A percentile compares a stretch with the other conserved stretches of the same genome.
phyloP scores from a whole-genome alignment of 2,888 invertebrate genomes.

The Plebejus argus region DNA sequence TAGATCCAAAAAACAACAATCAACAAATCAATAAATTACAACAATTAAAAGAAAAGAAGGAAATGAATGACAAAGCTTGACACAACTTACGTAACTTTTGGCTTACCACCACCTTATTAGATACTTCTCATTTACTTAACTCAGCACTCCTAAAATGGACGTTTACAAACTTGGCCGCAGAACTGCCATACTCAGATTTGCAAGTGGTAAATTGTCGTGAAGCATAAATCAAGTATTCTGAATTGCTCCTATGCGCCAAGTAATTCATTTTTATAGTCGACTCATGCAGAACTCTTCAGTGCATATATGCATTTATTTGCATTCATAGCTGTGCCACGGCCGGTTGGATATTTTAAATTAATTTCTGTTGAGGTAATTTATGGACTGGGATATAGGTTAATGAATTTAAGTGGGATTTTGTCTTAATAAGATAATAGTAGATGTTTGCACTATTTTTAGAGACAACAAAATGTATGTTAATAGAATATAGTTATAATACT shows the following conservation, averaged over 20 bases:
- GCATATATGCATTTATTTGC: conserved; percentile 31
- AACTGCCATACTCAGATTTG: conserved; percentile 34
- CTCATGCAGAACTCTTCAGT: conserved; percentile 34
- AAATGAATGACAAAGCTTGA: too few species aligned
- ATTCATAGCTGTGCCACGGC: conserved; percentile 19
- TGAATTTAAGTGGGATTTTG: background rate
- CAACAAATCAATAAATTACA: too few species aligned
- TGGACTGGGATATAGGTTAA: background rate
- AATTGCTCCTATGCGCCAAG: conserved; percentile 39
- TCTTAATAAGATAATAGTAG: background rate
- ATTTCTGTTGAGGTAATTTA: conserved; percentile 13
- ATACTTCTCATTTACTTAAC: conserved; percentile 8
- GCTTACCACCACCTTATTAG: background rate
- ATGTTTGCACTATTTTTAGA: too few species aligned
- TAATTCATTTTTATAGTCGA: conserved; percentile 41
- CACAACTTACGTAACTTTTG: background rate
- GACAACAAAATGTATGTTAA: too few species aligned
- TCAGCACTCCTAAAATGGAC: conserved; percentile 9
- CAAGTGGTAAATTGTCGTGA: conserved; percentile 34
- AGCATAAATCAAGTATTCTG: conserved; percentile 36
- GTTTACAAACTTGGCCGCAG: conserved; percentile 33
- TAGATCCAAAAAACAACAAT: too few species aligned
- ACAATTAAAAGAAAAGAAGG: too few species aligned
- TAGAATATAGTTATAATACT: too few species aligned
- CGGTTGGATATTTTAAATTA: conserved; percentile 9